Evolutionary conservation across 2,113 vertebrate species (phyloP).

Genomic region (Potamarius usumacintae): DNA sequence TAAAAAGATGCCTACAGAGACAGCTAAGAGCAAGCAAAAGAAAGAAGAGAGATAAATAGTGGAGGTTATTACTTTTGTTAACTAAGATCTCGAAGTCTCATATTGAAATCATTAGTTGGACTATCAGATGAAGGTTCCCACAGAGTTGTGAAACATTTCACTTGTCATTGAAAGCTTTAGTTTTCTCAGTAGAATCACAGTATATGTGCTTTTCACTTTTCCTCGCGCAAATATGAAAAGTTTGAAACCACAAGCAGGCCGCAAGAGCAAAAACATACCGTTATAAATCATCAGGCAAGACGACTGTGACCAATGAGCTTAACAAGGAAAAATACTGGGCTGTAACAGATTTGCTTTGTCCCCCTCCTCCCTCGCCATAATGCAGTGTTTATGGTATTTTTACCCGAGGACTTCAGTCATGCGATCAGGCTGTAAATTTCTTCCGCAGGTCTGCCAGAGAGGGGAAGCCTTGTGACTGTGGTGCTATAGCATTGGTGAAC

Average conservation of each 20-base stretch:
- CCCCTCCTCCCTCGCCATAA: slow-evolving; percentile 56
- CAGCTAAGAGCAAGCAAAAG: slow-evolving; percentile 39
- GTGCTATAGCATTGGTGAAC: slow-evolving; percentile 43
- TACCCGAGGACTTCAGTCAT: slow-evolving; percentile 64
- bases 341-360: slow-evolving; percentile 52
- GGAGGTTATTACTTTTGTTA: slow-evolving; percentile 28
- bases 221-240: slow-evolving; percentile 12
- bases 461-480: slow-evolving; percentile 64
- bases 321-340: slow-evolving; percentile 58
- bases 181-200: not conserved
- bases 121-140: not conserved
- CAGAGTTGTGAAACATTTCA: not conserved
- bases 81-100: slow-evolving; percentile 15
- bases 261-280: slow-evolving; percentile 34
- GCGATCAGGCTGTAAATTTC: slow-evolving; percentile 68
- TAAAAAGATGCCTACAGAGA: slow-evolving; percentile 73
- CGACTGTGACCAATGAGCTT: slow-evolving; percentile 66
- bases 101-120: slow-evolving; percentile 2
- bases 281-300: slow-evolving; percentile 54
- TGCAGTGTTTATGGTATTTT: slow-evolving; percentile 66
- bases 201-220: slow-evolving; percentile 12
- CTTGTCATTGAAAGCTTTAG: not conserved
- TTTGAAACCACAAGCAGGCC: slow-evolving; percentile 38
- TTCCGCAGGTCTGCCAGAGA: slow-evolving; percentile 57
- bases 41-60: slow-evolving; percentile 29